These are phyloP conservation scores for Heterocephalus glaber DNA, from an alignment of 2,113 vertebrate species.

Conservation along the genomic window DNA sequence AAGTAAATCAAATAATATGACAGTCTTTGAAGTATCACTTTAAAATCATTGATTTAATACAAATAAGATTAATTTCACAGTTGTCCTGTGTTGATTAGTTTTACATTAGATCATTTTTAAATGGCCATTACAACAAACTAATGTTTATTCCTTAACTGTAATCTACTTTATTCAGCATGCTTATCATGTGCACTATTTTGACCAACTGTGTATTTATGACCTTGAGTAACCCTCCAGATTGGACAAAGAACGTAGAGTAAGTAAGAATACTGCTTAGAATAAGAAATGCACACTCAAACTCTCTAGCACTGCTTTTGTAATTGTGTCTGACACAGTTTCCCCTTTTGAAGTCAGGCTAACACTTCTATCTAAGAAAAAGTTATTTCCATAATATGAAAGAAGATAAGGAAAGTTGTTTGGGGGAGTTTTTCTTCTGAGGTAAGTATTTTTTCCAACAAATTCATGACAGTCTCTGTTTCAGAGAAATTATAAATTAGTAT, in stretches of 20 bases:
- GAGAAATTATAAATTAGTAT: conserved; percentile 20
- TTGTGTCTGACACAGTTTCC: not conserved
- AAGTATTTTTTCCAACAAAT: conserved; percentile 47
- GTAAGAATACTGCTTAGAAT: conserved; percentile 80
- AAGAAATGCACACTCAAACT: conserved; percentile 21
- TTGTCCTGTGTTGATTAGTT: not conserved
- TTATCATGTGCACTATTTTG: conserved; percentile 99
- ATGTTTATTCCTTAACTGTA: conserved; percentile 90
- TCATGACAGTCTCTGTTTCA: conserved; percentile 1
- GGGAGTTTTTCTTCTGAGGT: conserved; percentile 6
- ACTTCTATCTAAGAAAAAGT: conserved; percentile 49
- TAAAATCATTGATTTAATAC: not conserved
- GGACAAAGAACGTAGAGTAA: conserved; percentile 99
- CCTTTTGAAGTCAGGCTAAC: conserved; percentile 51
- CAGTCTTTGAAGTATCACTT: not conserved
- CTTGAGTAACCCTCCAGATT: conserved; percentile 96
- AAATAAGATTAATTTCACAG: conserved; percentile 47
- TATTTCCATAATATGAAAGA: conserved; percentile 58
- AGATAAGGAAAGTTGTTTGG: conserved; percentile 32
- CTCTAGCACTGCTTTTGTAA: not conserved
- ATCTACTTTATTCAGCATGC: conserved; percentile 96
- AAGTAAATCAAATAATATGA: not conserved
- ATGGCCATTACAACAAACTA: not conserved
- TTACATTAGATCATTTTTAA: conserved; percentile 2
- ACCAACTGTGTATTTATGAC: conserved; percentile 99